These are phyloP conservation scores for Calephelis nemesis DNA, from an alignment of 1,140 invertebrate species.

Conservation along the genomic window DNA sequence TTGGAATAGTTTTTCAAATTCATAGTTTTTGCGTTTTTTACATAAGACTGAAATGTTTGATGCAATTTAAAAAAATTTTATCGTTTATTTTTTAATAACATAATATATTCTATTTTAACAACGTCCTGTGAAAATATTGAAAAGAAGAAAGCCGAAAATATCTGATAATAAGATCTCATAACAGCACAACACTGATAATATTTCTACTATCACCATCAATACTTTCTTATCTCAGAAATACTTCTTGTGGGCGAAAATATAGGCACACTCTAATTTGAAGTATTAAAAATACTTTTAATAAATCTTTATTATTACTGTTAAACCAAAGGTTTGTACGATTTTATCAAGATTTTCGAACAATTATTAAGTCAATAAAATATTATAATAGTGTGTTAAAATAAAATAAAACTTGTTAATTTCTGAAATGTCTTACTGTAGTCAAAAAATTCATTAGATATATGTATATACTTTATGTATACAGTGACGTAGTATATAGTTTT, in stretches of 20 bases:
- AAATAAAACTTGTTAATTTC: constrained; percentile 1
- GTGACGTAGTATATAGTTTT: not conserved
- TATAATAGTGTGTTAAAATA: not conserved
- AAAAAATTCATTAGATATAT: constrained; percentile 1
- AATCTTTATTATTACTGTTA: constrained; percentile 4
- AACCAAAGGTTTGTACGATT: constrained; percentile 15
- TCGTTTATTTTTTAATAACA: too few relatives aligned
- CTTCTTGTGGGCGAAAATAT: not conserved
- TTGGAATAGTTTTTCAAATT: too few relatives aligned
- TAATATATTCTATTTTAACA: too few relatives aligned
- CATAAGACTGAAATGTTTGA: too few relatives aligned
- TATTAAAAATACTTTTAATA: not conserved
- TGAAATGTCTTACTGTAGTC: not conserved
- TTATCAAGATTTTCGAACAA: constrained; percentile 9
- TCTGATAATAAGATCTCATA: too few relatives aligned
- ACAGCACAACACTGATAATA: not conserved
- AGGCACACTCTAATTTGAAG: constrained; percentile 1
- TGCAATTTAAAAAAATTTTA: too few relatives aligned
- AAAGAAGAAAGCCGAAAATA: too few relatives aligned
- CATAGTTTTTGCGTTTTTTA: too few relatives aligned
- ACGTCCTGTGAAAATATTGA: too few relatives aligned
- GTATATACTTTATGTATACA: constrained; percentile 1
- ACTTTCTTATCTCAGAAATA: not conserved
- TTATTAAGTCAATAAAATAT: constrained; percentile 16
- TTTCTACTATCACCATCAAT: constrained; percentile 6